Percentiles rank a stretch among this genome's conserved stretches.
Evolutionary conservation across 1,140 invertebrate genomes (phyloP).

Genomic region (Marisa cornuarietis): DNA sequence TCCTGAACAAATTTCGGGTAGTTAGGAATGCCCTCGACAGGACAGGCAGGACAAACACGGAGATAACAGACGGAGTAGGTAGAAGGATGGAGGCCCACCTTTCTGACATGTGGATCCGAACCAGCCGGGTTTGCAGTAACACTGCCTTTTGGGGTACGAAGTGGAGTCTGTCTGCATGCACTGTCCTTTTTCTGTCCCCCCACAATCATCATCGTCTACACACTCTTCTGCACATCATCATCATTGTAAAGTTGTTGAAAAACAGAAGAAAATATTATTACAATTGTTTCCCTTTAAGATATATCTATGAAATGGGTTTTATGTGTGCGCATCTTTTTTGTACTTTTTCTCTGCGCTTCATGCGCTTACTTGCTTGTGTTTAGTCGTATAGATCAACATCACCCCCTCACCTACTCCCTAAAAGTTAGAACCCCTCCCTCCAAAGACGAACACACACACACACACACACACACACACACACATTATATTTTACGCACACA

Average conservation of each 20-base stretch:
- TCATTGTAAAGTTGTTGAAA: too few species aligned
- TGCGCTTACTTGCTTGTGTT: background rate
- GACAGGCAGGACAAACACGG: too few species aligned
- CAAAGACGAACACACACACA: too few species aligned
- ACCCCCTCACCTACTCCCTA: background rate
- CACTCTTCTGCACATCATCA: constrained; percentile 70
- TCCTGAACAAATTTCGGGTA: too few species aligned
- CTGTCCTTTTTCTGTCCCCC: constrained; percentile 75
- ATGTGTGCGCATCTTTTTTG: background rate
- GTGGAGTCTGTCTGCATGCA: constrained; percentile 84
- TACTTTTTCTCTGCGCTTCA: background rate
- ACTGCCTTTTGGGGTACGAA: constrained; percentile 82
- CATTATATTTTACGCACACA: too few species aligned
- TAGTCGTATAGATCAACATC: background rate
- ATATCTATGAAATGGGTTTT: too few species aligned
- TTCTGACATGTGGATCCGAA: constrained; percentile 70
- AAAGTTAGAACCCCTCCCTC: too few species aligned
- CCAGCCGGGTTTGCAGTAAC: constrained; percentile 89
- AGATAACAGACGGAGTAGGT: background rate
- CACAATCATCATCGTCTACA: constrained; percentile 82
- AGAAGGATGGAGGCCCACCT: constrained; percentile 49
- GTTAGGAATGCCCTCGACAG: too few species aligned
- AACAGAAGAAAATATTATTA: too few species aligned
- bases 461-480: too few species aligned
- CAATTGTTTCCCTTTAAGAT: too few species aligned